Evolutionary conservation across 2,797 vertebrate genomes (phyloP), one percentile per base, ranked within the genome.

Genomic region (Onychomys leucogaster): DNA sequence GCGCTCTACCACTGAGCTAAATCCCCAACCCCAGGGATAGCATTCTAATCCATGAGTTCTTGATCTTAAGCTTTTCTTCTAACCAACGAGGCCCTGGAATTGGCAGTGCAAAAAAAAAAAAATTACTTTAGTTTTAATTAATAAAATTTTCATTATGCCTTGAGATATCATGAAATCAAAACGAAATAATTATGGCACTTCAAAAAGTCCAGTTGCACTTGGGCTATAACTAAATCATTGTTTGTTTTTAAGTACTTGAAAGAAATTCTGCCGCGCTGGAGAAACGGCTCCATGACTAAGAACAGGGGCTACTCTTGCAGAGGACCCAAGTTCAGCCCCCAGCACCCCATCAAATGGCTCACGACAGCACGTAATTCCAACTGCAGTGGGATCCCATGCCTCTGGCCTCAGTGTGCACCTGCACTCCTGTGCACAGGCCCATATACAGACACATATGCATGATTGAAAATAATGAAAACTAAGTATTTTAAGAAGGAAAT

Each of bases 21-120:
- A n/a, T n/a, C n/a, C n/a, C n/a, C n/a, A n/a, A n/a, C n/a, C n/a
- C n/a, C n/a, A n/a, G 81, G 78, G 94, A 73, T 78, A 92, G 83
- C 83, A 78, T 88, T 61, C 69, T 94, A 69, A 49, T 88, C 92
- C 69, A 82, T 29, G 9, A 93, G 55, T 19, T 82, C 90, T 87
- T 84, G n/a, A 94, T 84, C 86, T 84, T 90, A 94, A 46, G 32
- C 80, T 34, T 29, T 41, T 82, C 96, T 91, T 94, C 69, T 88
- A 93, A 71, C 29, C 46, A 69, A 32, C 25, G 89, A 90, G 77
- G 43, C n/a, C n/a, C 43, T 92, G 67, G 92, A 91, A 95, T 63
- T 90, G 75, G 95, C 43, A 89, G 27, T 46, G 25, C 71, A 92
- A 52, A 52, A 49, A 19, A 57, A 57, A 83, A 83, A 97, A 97